Evolutionary conservation across 2,113 vertebrate species (phyloP).

Genomic region (Brienomyrus longianalis): DNA sequence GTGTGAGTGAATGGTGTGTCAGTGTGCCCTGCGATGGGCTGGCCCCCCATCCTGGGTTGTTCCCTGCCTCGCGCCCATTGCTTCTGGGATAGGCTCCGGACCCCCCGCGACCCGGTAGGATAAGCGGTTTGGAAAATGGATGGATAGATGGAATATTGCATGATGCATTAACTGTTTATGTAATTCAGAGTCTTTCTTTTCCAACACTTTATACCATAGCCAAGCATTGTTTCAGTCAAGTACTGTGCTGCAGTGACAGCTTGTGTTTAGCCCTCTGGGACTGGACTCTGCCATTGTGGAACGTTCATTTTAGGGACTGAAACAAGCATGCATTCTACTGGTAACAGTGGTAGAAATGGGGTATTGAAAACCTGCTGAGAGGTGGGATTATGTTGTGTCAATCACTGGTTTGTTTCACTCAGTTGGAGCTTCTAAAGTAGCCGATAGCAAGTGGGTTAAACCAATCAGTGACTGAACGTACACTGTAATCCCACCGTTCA

Average conservation of each 20-base stretch:
- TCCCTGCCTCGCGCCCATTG: no score
- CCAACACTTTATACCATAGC: not conserved
- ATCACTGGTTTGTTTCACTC: not conserved
- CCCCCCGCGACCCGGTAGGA: no score
- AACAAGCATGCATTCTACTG: not conserved
- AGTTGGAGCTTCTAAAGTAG: not conserved
- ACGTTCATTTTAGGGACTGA: not conserved
- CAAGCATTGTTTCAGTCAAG: not conserved
- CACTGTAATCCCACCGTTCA: not conserved
- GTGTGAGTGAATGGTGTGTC: no score
- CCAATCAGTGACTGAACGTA: not conserved
- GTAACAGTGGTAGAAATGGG: not conserved
- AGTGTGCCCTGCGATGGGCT: no score
- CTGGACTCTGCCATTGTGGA: not conserved
- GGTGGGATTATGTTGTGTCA: not conserved
- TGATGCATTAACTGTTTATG: not conserved
- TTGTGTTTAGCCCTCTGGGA: not conserved
- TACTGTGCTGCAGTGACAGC: not conserved
- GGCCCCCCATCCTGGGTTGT: no score
- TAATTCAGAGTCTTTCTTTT: not conserved
- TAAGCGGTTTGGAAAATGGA: no score
- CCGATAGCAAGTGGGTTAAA: not conserved
- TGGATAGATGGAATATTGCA: not conserved
- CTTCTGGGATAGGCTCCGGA: no score
- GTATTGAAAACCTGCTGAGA: not conserved